Evolutionary conservation across 1,140 invertebrate species (phyloP).

Genomic region (Trichonephila inaurata): DNA sequence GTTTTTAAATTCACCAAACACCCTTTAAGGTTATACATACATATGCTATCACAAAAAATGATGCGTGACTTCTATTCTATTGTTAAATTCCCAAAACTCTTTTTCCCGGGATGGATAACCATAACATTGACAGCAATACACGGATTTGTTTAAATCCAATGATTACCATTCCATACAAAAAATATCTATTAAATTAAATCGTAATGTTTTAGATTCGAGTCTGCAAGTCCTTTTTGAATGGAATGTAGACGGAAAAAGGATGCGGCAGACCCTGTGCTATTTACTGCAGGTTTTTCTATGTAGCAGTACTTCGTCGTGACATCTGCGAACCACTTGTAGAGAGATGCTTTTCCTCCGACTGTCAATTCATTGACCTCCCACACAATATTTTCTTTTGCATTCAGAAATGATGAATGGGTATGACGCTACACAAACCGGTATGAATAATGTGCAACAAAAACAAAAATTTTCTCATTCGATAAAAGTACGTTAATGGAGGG

Average conservation of each 20-base stretch:
- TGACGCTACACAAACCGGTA: not conserved
- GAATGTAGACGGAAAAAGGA: not conserved
- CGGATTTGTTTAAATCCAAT: too few species aligned
- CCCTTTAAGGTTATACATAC: too few species aligned
- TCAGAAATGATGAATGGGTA: not conserved
- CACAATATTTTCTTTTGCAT: not conserved
- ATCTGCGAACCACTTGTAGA: slow-evolving; percentile 10
- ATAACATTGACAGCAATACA: too few species aligned
- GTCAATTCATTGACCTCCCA: slow-evolving; percentile 36
- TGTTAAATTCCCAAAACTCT: too few species aligned
- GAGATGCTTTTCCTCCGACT: not conserved
- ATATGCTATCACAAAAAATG: too few species aligned
- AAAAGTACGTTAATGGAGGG: not conserved
- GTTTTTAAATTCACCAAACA: too few species aligned
- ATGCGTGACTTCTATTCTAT: too few species aligned
- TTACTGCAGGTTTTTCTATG: not conserved
- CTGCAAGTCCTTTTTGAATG: too few species aligned
- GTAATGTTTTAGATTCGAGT: too few species aligned
- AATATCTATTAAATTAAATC: too few species aligned
- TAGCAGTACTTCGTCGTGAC: not conserved
- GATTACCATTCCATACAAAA: too few species aligned
- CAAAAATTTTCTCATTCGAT: not conserved
- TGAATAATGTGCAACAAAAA: not conserved
- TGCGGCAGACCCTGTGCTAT: not conserved
- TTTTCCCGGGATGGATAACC: too few species aligned